A percentile compares a stretch with the other conserved stretches of the same genome.
phyloP scores from a whole-genome alignment of 1,140 invertebrate genomes.

The Drosophila saltans region DNA sequence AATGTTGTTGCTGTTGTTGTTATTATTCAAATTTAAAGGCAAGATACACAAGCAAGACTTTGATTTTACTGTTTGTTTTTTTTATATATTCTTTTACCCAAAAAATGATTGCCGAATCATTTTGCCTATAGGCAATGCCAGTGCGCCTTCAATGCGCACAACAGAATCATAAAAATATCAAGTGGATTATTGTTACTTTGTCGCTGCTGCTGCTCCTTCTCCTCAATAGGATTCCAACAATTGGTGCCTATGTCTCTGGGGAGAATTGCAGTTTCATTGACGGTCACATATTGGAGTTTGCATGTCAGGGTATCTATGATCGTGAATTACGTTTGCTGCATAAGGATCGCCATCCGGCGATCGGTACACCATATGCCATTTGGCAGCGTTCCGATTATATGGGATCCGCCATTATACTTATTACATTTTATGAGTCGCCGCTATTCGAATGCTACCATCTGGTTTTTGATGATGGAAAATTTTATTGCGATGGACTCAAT shows the following conservation, averaged over 20 bases:
- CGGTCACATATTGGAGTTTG: slow-evolving; percentile 53
- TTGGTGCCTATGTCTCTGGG: background rate
- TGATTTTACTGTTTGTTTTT: slow-evolving; percentile 37
- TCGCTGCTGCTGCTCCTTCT: slow-evolving; percentile 39
- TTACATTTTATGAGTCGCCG: slow-evolving; percentile 62
- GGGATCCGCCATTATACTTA: slow-evolving; percentile 38
- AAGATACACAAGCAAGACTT: slow-evolving; percentile 1
- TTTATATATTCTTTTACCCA: slow-evolving; percentile 52
- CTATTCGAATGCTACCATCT: slow-evolving; percentile 52
- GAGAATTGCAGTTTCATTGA: slow-evolving; percentile 59
- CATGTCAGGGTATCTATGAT: slow-evolving; percentile 53
- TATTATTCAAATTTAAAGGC: background rate
- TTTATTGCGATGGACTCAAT: slow-evolving; percentile 59
- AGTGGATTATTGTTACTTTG: slow-evolving; percentile 46
- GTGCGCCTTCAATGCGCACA: slow-evolving; percentile 56
- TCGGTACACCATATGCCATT: slow-evolving; percentile 53
- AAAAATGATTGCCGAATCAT: slow-evolving; percentile 69
- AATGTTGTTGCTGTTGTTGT: background rate
- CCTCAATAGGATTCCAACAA: slow-evolving; percentile 32
- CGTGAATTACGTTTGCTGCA: slow-evolving; percentile 32
- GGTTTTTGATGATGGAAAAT: slow-evolving; percentile 32
- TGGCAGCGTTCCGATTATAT: slow-evolving; percentile 55
- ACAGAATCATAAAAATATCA: slow-evolving; percentile 57
- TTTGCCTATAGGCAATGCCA: slow-evolving; percentile 70
- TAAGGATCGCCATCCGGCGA: slow-evolving; percentile 59